These are phyloP conservation scores for Nestor notabilis DNA, from an alignment of 2,113 vertebrate genomes.

Conservation along the genomic window DNA sequence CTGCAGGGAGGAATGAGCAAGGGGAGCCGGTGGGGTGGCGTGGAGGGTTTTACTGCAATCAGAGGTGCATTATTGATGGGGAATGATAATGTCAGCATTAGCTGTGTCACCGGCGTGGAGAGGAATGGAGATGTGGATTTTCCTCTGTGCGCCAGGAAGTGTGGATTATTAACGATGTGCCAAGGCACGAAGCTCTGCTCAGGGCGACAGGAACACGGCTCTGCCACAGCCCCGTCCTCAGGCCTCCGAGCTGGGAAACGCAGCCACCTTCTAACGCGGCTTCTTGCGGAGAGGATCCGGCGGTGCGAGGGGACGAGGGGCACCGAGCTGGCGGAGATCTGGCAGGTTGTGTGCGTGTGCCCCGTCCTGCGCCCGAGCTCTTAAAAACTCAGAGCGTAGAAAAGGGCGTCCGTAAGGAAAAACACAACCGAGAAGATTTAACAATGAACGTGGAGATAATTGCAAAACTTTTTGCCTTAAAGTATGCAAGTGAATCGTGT, in stretches of 20 bases:
- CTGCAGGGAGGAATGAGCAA: neutral
- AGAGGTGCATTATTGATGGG: neutral
- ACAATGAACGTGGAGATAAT: neutral
- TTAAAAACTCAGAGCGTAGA: no score
- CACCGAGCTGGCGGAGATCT: neutral
- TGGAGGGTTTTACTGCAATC: neutral
- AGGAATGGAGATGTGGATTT: neutral
- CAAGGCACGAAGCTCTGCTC: neutral
- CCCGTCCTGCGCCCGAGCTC: neutral
- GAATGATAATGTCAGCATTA: neutral
- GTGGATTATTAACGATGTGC: neutral
- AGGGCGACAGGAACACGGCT: neutral
- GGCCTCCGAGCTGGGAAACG: neutral
- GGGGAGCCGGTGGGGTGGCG: neutral
- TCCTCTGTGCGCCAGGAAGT: neutral
- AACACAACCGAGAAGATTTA: neutral
- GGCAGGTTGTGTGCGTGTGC: fast-evolving
- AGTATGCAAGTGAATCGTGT: neutral
- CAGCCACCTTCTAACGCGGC: neutral
- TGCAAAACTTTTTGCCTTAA: neutral
- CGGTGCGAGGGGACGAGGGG: neutral
- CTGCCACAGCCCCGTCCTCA: neutral
- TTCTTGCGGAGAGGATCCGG: neutral
- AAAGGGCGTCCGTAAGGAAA: neutral
- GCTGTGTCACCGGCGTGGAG: neutral